Percentiles rank a stretch among this genome's conserved stretches.
phyloP scores from a whole-genome alignment of 2,797 vertebrate genomes.

The Poecile montanus region DNA sequence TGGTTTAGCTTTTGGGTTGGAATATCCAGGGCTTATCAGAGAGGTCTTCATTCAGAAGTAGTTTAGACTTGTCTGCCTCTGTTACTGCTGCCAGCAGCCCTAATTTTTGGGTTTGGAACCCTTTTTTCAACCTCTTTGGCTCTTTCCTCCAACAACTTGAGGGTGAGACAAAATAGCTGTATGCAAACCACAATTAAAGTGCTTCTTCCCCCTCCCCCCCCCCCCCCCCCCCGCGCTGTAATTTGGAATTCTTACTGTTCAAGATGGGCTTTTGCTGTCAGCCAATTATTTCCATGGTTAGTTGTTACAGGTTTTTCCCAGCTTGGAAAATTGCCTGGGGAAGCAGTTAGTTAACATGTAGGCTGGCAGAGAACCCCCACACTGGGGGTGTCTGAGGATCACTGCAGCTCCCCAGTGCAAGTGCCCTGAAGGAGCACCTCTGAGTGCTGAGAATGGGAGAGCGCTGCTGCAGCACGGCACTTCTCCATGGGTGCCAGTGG shows the following conservation, averaged over 20 bases:
- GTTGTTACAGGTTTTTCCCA: background rate
- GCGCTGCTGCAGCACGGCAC: background rate
- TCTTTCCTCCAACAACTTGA: background rate
- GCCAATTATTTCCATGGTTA: background rate
- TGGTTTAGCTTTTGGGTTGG: background rate
- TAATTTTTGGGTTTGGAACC: background rate
- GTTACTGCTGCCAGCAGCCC: background rate
- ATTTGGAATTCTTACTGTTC: background rate
- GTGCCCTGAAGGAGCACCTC: background rate
- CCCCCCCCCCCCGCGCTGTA: background rate
- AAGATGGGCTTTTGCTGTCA: background rate
- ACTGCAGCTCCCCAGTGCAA: background rate
- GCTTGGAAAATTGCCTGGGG: background rate
- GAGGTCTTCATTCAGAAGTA: background rate
- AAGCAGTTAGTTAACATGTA: background rate
- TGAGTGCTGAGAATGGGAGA: background rate
- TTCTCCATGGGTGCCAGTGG: no score
- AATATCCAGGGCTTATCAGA: background rate
- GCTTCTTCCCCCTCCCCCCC: background rate
- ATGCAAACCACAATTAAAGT: background rate
- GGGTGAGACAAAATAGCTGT: background rate
- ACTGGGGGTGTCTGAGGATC: background rate
- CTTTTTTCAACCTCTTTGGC: background rate
- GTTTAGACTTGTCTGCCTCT: background rate
- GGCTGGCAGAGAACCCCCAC: background rate